Base-by-base conservation (phyloP, 37 sponge, comb jelly and placozoan genomes). In the Halichondria panicea region DNA sequence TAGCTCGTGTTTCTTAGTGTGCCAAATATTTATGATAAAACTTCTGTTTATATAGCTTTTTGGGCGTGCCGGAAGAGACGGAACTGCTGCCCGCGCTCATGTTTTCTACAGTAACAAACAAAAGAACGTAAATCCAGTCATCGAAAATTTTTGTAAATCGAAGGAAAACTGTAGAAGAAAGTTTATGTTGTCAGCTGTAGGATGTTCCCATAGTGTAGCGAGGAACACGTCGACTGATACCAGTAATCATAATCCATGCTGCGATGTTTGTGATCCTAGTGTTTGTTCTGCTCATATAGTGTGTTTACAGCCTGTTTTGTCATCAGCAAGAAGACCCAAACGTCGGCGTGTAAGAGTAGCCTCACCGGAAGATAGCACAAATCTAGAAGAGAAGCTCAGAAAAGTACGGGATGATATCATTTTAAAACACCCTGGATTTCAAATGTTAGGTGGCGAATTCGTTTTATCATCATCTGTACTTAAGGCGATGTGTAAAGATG, bases 41-140 rank as follows among this genome's bases (percentile, higher is more conserved):
- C 15, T 42, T 73, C 63, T 13, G 22, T 34, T 78, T 66, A n/a
- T 1, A 19, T 66, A 66, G 42, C 43, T 40, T 38, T 39, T 38
- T 66, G 68, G 68, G 22, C 68, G 68, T 66, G 68, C 68, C 25
- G 68, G 68, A 42, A 38, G 68, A 15, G 43, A 27, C 21, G 68
- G 68, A 19, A 27, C 2, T 42, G 43, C 18, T 27, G 68, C 68
- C 27, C 19, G 25, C 12, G 60, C 60, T 24, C 60, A 58, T 22
- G 7, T 58, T 7, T 58, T 58, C n/a, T 58, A 58, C n/a, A 58
- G 60, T 58, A 8, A 27, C 27, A 58, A 58, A 58, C 6, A n/a
- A n/a, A 24, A n/a, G 12, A n/a, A 21, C 8, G 6, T 21, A 25
- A 27, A 58, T 58, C 15, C 15, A 21, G 60, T 7, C n/a, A 6